These are phyloP conservation scores for Scaptomyza cyrtandrae DNA, from an alignment of 2,888 invertebrate species.

Conservation along the genomic window DNA sequence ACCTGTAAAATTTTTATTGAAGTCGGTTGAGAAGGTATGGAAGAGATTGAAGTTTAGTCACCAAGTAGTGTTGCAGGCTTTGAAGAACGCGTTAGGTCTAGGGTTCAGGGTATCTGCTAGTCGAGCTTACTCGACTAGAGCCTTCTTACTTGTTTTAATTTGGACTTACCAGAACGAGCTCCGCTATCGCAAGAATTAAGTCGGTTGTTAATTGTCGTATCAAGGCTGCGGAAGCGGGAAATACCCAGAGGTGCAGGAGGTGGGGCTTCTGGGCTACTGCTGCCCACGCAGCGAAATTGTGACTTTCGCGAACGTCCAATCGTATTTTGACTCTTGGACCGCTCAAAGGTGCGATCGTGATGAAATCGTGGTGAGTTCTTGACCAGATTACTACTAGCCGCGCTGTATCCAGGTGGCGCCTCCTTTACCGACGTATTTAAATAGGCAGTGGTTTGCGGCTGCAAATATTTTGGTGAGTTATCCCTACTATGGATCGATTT, in stretches of 20 bases:
- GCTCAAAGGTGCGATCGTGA: slow-evolving; percentile 78
- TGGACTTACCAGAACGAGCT: slow-evolving; percentile 83
- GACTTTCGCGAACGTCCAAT: slow-evolving; percentile 85
- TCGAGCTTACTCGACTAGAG: too few species aligned
- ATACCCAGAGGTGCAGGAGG: slow-evolving; percentile 82
- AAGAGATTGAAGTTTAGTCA: too few species aligned
- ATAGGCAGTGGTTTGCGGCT: slow-evolving; percentile 81
- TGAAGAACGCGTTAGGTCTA: too few species aligned
- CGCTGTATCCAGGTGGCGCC: slow-evolving; percentile 81
- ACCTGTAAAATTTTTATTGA: too few species aligned
- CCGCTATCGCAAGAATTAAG: slow-evolving; percentile 85
- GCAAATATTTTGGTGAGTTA: slow-evolving; percentile 83
- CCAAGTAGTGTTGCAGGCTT: too few species aligned
- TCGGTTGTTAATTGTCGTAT: slow-evolving; percentile 85
- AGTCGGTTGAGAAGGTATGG: too few species aligned
- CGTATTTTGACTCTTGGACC: slow-evolving; percentile 80
- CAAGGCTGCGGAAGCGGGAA: slow-evolving; percentile 88
- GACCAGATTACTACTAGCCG: slow-evolving; percentile 28
- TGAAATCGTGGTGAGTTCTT: slow-evolving; percentile 74
- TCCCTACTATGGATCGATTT: slow-evolving; percentile 81
- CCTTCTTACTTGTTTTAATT: neutral
- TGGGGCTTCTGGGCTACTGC: slow-evolving; percentile 44
- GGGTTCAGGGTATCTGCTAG: too few species aligned
- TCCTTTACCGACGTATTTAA: slow-evolving; percentile 82
- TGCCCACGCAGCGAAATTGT: slow-evolving; percentile 85